A percentile compares a stretch with the other conserved stretches of the same genome.
These are phyloP conservation scores for Novumbra hubbsi DNA, from an alignment of 2,797 vertebrate species.

Conservation along the genomic window DNA sequence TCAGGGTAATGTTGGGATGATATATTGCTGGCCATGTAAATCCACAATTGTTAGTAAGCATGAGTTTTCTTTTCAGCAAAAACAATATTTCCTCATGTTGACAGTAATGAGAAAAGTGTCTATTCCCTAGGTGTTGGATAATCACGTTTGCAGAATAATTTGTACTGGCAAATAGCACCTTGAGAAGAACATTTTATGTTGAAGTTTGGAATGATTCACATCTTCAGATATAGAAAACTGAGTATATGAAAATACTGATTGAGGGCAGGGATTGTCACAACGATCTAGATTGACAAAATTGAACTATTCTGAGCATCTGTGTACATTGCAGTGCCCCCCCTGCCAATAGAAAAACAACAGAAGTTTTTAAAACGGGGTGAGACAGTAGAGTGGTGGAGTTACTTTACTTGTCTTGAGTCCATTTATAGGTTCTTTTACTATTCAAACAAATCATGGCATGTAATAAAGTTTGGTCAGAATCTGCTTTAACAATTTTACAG, in stretches of 20 bases:
- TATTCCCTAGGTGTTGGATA: constrained; percentile 3
- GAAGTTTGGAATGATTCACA: constrained; percentile 15
- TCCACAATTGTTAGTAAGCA: neutral
- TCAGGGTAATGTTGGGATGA: neutral
- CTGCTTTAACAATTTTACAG: neutral
- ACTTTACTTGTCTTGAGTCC: neutral
- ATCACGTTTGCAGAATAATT: constrained; percentile 11
- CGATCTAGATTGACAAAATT: neutral
- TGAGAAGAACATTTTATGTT: constrained; percentile 31
- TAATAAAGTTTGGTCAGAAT: neutral
- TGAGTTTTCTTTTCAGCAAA: neutral
- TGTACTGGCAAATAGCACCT: constrained; percentile 20
- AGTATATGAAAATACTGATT: constrained; percentile 5
- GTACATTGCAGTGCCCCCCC: neutral
- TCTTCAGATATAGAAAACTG: constrained; percentile 18
- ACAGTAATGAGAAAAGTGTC: neutral
- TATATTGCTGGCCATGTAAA: neutral
- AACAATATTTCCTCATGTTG: neutral
- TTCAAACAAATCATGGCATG: neutral
- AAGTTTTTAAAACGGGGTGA: neutral
- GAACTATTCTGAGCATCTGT: constrained; percentile 5
- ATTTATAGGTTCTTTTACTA: neutral
- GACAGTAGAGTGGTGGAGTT: constrained; percentile 6
- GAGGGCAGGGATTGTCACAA: neutral
- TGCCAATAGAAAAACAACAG: constrained; percentile 9